Percentiles rank a stretch among this genome's conserved stretches.
These are phyloP conservation scores for Hycleus phaleratus DNA, from an alignment of 1,140 invertebrate genomes.

Conservation along the genomic window DNA sequence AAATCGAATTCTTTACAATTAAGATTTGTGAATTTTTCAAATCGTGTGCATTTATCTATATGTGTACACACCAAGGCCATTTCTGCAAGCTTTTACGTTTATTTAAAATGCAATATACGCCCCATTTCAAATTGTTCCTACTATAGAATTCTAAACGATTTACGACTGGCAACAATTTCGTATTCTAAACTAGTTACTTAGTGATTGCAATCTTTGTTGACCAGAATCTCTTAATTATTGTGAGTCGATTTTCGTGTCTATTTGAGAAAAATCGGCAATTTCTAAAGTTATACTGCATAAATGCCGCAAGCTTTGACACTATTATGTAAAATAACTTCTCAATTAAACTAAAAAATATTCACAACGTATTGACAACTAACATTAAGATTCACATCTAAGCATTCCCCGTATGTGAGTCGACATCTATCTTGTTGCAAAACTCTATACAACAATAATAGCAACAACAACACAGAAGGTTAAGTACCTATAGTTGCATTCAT, in stretches of 20 bases:
- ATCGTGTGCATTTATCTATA: too few species aligned
- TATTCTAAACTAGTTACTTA: too few species aligned
- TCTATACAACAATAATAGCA: too few species aligned
- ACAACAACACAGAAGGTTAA: constrained; percentile 13
- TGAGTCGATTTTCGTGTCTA: not conserved
- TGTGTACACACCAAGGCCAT: too few species aligned
- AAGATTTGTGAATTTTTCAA: too few species aligned
- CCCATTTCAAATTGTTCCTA: too few species aligned
- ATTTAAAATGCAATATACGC: too few species aligned
- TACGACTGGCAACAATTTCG: too few species aligned
- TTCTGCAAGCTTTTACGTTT: too few species aligned
- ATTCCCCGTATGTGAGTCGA: constrained; percentile 21
- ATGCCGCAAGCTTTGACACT: constrained; percentile 22
- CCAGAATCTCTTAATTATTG: constrained; percentile 13
- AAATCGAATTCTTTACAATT: too few species aligned
- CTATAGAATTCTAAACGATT: too few species aligned
- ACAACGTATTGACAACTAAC: constrained; percentile 22
- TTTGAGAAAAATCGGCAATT: not conserved
- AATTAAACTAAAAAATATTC: constrained; percentile 24
- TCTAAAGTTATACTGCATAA: constrained; percentile 9
- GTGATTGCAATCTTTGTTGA: not conserved
- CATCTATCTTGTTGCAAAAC: constrained; percentile 24
- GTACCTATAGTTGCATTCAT: constrained; percentile 11
- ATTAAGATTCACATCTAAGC: constrained; percentile 25
- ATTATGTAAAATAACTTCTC: constrained; percentile 26